A percentile compares a stretch with the other conserved stretches of the same genome.
phyloP scores from a whole-genome alignment of 2,888 invertebrate species.

The Drosophila austrosaltans region DNA sequence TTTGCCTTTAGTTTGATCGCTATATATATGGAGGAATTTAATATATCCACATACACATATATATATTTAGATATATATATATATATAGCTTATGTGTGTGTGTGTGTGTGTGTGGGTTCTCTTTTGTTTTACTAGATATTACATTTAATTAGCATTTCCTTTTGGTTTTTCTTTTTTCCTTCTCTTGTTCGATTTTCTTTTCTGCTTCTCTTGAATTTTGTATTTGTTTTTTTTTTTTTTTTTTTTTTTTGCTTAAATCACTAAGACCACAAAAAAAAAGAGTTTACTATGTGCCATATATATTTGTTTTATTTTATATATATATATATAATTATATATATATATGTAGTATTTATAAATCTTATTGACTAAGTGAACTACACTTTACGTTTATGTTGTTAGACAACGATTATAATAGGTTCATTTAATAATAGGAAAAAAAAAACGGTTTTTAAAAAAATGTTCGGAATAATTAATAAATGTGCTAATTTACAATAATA shows the following conservation, averaged over 20 bases:
- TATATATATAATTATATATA: constrained; percentile 40
- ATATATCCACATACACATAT: constrained; percentile 51
- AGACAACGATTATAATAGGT: constrained; percentile 77
- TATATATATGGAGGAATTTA: constrained; percentile 48
- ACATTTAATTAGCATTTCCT: constrained; percentile 64
- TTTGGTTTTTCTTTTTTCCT: constrained; percentile 31
- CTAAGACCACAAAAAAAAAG: constrained; percentile 76
- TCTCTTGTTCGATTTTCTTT: constrained; percentile 54
- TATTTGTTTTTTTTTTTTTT: constrained; percentile 36
- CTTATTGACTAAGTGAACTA: constrained; percentile 68
- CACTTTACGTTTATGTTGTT: constrained; percentile 78
- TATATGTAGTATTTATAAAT: constrained; percentile 24
- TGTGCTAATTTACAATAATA: constrained; percentile 73
- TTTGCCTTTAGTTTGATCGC: constrained; percentile 30
- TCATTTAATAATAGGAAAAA: constrained; percentile 47
- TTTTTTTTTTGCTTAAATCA: constrained; percentile 52
- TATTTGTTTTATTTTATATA: constrained; percentile 35
- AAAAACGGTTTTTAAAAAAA: constrained; percentile 39
- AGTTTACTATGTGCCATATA: constrained; percentile 67
- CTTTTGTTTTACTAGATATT: constrained; percentile 62
- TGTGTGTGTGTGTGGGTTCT: constrained; percentile 54
- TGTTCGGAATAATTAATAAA: constrained; percentile 55
- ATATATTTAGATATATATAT: constrained; percentile 57
- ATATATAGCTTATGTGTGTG: constrained; percentile 43
- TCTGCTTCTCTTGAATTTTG: constrained; percentile 28